Conservation (phyloP, 64 coral and sea anemone species). For the Acropora tenuis region DNA sequence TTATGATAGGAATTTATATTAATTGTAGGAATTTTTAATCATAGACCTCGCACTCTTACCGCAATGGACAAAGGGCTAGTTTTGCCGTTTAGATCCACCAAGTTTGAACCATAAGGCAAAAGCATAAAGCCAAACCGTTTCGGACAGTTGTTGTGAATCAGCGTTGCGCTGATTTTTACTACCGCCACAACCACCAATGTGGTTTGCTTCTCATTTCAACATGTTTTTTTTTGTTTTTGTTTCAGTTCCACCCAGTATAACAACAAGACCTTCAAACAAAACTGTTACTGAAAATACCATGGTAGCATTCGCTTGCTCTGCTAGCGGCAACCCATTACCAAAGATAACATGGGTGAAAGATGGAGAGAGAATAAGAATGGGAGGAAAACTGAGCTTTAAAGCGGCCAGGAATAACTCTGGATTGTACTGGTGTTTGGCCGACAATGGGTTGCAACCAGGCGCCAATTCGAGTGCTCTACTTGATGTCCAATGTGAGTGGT, state of each 20-base stretch:
- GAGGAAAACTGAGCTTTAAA: neutral
- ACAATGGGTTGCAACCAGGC: neutral
- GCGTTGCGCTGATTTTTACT: too few species aligned
- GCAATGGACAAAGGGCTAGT: too few species aligned
- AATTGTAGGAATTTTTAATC: too few species aligned
- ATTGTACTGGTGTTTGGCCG: slow-evolving; percentile 7
- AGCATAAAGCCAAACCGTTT: too few species aligned
- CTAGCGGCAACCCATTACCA: neutral
- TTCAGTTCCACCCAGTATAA: neutral
- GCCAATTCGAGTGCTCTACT: neutral
- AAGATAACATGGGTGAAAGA: slow-evolving; percentile 1
- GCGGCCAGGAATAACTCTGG: neutral
- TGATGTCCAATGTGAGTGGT: slow-evolving; percentile 13
- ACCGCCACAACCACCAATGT: too few species aligned
- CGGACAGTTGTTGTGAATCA: too few species aligned
- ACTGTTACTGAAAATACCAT: neutral
- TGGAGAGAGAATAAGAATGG: neutral
- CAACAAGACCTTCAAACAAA: neutral
- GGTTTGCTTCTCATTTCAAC: too few species aligned
- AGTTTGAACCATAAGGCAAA: too few species aligned
- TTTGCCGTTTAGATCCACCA: too few species aligned
- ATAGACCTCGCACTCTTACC: too few species aligned
- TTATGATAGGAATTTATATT: too few species aligned
- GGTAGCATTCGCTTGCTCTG: neutral
- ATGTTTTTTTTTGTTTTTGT: neutral